Evolutionary conservation across 2,113 vertebrate genomes (phyloP).

Genomic region (Oreochromis tanganicae): DNA sequence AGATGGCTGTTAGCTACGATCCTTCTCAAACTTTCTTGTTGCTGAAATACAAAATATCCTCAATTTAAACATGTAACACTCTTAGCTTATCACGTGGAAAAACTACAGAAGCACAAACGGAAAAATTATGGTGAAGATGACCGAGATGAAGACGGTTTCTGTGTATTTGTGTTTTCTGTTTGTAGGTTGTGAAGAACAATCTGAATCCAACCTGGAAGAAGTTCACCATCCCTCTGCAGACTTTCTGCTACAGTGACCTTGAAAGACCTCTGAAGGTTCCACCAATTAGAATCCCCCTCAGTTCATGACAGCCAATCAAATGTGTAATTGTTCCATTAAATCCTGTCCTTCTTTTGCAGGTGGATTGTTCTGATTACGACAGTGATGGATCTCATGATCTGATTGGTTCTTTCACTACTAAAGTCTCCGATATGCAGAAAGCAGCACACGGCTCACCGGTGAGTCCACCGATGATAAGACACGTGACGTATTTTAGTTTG

Average conservation of each 20-base stretch:
- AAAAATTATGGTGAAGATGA: background rate
- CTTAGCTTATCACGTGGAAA: background rate
- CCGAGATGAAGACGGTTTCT: rapidly evolving
- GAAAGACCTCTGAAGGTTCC: conserved; percentile 82
- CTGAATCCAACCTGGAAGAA: conserved; percentile 86
- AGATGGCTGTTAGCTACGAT: rapidly evolving
- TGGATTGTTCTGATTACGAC: conserved; percentile 84
- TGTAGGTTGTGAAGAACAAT: conserved; percentile 92
- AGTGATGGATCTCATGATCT: conserved; percentile 87
- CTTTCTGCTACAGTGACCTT: conserved; percentile 82
- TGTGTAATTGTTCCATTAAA: background rate
- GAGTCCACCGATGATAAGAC: conserved; percentile 40
- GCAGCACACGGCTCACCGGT: conserved; percentile 69
- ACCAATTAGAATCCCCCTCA: background rate
- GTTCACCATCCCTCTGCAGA: conserved; percentile 84
- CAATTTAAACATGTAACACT: background rate
- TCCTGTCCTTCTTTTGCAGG: conserved; percentile 64
- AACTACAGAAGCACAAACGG: background rate
- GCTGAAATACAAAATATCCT: background rate
- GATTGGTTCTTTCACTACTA: conserved; percentile 85
- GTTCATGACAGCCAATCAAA: background rate
- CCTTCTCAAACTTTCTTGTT: background rate
- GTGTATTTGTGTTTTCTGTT: background rate
- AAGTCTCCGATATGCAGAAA: conserved; percentile 77
- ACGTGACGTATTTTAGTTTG: rapidly evolving